Evolutionary conservation across 2,797 vertebrate genomes (phyloP).

Genomic region (Microcaecilia unicolor): DNA sequence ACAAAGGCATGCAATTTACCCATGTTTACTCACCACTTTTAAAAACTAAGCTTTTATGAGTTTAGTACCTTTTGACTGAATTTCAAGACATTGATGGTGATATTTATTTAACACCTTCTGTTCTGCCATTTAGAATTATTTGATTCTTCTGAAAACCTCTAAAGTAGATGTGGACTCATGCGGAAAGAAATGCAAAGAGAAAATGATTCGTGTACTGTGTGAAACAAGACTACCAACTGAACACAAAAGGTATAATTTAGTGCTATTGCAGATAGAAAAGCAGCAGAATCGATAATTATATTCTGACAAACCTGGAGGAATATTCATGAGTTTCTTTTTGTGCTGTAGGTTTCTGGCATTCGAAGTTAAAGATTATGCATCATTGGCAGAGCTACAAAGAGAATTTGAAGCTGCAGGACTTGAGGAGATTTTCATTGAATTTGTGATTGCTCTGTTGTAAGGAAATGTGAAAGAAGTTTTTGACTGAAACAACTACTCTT

Average conservation of each 20-base stretch:
- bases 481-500: constrained; percentile 7
- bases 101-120: constrained; percentile 11
- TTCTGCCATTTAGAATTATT: constrained; percentile 61
- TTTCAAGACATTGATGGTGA: constrained; percentile 1
- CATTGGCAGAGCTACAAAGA: constrained; percentile 49
- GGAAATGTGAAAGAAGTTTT: constrained; percentile 14
- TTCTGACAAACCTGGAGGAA: constrained; percentile 35
- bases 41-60: background rate
- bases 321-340: constrained; percentile 41
- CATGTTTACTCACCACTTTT: no score
- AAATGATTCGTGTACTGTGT: constrained; percentile 71
- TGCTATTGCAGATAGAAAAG: constrained; percentile 38
- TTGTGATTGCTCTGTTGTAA: constrained; percentile 47
- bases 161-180: constrained; percentile 79
- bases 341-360: constrained; percentile 62
- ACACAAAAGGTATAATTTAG: constrained; percentile 59
- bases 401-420: constrained; percentile 67
- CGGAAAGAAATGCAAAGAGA: constrained; percentile 80
- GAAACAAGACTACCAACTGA: constrained; percentile 51
- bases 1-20: no score
- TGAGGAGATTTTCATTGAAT: constrained; percentile 52
- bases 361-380: constrained; percentile 67
- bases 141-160: constrained; percentile 67
- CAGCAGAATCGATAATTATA: constrained; percentile 49
- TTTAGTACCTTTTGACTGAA: constrained; percentile 7